A percentile compares a stretch with the other conserved stretches of the same genome.
These are phyloP conservation scores for Coptodon rendalli DNA, from an alignment of 2,113 vertebrate genomes.

Conservation along the genomic window DNA sequence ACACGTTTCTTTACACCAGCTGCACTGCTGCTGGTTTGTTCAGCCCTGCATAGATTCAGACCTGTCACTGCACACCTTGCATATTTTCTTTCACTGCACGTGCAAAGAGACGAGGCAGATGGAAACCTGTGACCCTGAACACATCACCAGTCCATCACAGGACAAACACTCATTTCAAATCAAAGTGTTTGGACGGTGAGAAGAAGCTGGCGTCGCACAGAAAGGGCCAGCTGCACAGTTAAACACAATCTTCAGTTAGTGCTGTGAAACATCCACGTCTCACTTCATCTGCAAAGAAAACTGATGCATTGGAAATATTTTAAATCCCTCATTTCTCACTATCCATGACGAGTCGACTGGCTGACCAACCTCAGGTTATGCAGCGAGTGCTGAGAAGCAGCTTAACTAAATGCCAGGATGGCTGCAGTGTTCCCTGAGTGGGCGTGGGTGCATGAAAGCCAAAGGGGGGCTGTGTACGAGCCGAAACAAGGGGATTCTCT, in stretches of 20 bases:
- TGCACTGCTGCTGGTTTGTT: neutral
- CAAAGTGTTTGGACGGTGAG: neutral
- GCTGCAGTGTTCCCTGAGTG: neutral
- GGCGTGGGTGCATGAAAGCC: neutral
- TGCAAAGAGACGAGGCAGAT: neutral
- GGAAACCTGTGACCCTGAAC: neutral
- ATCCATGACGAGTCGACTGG: neutral
- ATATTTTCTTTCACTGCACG: neutral
- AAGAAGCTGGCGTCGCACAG: rapidly evolving
- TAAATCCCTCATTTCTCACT: rapidly evolving
- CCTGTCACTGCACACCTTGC: neutral
- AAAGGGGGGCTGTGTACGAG: neutral
- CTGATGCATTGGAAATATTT: neutral
- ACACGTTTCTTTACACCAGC: no score
- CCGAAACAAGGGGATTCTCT: neutral
- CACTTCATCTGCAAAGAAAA: rapidly evolving
- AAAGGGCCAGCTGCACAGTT: rapidly evolving
- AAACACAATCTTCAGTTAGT: rapidly evolving
- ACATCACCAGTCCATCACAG: neutral
- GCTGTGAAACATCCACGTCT: rapidly evolving
- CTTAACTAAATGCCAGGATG: neutral
- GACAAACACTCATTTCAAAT: neutral
- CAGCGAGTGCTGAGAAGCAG: neutral
- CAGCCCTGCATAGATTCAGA: rapidly evolving
- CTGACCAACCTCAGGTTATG: neutral